phyloP scores from a whole-genome alignment of 2,797 vertebrate species.

The Vipera ursinii region DNA sequence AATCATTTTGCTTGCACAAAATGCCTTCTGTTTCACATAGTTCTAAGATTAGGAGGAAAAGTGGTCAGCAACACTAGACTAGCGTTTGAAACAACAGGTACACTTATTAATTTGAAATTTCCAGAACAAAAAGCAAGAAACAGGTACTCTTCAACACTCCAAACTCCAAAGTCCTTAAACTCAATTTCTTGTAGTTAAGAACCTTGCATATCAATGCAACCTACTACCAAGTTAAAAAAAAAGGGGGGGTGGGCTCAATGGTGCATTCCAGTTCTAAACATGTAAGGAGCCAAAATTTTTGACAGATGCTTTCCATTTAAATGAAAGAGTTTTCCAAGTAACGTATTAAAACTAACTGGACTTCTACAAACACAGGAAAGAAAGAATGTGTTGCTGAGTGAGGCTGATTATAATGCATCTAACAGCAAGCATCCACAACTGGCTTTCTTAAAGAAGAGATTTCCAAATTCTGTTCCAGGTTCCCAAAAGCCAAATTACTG shows the following conservation, averaged over 20 bases:
- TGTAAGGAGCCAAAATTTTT: not conserved
- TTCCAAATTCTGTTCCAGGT: not conserved
- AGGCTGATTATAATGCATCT: not conserved
- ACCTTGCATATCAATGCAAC: not conserved
- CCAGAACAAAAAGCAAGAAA: not conserved
- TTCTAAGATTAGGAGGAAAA: not conserved
- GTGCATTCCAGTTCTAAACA: not conserved
- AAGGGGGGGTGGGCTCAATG: not conserved
- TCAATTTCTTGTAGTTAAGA: not conserved
- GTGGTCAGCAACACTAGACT: not conserved
- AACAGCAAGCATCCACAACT: not conserved
- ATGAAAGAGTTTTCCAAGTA: not conserved
- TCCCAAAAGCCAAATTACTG: not conserved
- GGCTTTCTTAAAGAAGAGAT: not conserved
- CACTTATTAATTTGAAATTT: not conserved
- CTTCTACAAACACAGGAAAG: not conserved
- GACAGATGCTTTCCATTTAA: not conserved
- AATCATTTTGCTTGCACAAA: not conserved
- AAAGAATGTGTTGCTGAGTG: not conserved
- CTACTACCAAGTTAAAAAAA: not conserved
- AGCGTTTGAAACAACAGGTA: not conserved
- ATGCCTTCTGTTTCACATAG: not conserved
- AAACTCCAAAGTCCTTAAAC: not conserved
- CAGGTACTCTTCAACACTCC: not conserved
- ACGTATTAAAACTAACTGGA: not conserved